Base-by-base conservation (phyloP, 1,140 invertebrate genomes). In the Eufriesea mexicana region DNA sequence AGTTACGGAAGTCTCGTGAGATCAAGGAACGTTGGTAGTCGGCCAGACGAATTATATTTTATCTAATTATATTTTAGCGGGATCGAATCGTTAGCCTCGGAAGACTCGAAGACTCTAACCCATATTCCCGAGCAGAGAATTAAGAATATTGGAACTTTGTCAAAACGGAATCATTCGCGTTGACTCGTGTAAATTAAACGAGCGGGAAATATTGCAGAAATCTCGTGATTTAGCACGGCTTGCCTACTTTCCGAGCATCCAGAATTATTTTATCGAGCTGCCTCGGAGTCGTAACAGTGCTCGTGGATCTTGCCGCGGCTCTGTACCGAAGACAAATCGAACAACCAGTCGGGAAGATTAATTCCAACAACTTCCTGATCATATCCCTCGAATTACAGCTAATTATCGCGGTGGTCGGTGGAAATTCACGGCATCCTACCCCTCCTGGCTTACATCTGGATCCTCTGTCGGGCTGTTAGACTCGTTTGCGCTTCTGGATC, bases 341-440 rank as follows among this genome's bases (percentile, higher is more conserved):
- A 28, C 49, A n/a, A 35, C 23, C 64, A 16, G 35, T 25, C 51
- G 20, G 5, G 54, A 71, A 79, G 66, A 79, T 79, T 79, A 61
- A 79, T 71, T 47, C 54, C 77, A 47, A 49, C 77, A 71, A 61
- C 25, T 16, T 49, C 66, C 45, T 20, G 45, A 71, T 79, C 28
- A 23, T 70, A 18, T n/a, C 66, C 6, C 55, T 42, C 54, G 47
- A 72, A 79, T 79, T 42, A 49, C 55, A 28, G 10, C 67, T 59
- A 79, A 79, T 79, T 79, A 79, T 42, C 67, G 25, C 20, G 9
- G 42, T 47, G 20, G 23, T 35, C 49, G 66, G n/a, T 71, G 77
- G 59, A 78, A 78, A 78, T 42, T 45, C 64, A 7, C 18, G 23
- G 28, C 61, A 10, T 9, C 28, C 62, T 16, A 10, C 23, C 42